These are phyloP conservation scores for Chrysina gloriosa DNA, from an alignment of 2,888 invertebrate genomes.

Conservation along the genomic window DNA sequence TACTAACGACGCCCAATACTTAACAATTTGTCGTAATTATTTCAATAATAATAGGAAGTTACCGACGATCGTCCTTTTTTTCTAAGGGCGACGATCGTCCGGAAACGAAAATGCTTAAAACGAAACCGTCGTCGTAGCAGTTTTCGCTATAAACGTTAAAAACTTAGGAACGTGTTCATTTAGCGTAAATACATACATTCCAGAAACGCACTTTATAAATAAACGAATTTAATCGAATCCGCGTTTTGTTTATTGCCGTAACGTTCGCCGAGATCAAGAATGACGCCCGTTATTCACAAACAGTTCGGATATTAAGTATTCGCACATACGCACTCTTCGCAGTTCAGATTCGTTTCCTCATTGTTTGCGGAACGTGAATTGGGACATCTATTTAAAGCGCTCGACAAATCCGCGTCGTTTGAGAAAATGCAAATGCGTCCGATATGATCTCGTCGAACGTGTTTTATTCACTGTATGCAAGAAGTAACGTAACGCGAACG, in stretches of 20 bases:
- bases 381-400: conserved; percentile 37
- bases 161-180: no score
- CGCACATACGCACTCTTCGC: conserved; percentile 22
- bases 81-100: not conserved
- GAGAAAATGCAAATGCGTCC: conserved; percentile 35
- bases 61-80: not conserved
- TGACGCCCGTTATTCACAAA: not conserved
- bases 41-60: not conserved
- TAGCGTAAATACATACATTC: not conserved
- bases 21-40: not conserved
- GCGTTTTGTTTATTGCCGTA: not conserved
- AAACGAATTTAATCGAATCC: not conserved
- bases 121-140: not conserved
- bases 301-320: conserved; percentile 30
- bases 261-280: not conserved
- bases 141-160: not conserved
- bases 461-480: conserved; percentile 25
- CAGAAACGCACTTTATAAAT: not conserved
- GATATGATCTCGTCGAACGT: conserved; percentile 29
- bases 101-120: not conserved
- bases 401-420: conserved; percentile 20
- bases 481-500: conserved; percentile 20
- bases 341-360: conserved; percentile 35
- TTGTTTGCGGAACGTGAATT: conserved; percentile 41
- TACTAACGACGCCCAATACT: not conserved